Evolutionary conservation across 2,888 invertebrate genomes (phyloP), one percentile per base, ranked within the genome.

Genomic region (Hirtodrosophila histrioides): DNA sequence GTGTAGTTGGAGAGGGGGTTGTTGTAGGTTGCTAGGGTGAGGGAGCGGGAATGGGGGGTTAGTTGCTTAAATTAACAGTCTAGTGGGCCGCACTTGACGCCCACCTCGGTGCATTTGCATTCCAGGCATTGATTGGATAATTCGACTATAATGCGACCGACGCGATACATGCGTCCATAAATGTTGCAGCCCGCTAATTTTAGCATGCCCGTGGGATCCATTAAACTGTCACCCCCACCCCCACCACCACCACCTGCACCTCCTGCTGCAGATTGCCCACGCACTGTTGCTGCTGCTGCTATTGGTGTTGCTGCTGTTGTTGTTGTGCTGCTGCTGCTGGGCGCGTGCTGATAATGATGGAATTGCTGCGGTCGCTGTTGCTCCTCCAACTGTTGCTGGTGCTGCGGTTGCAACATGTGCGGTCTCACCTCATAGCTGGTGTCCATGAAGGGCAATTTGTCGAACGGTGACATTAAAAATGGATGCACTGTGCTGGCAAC

Each of bases 111-210:
- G 92, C 97, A 97, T 92, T 95, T 95, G 91, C 97, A 97, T 91
- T 96, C 95, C 75, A 95, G 93, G 91, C 97, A 97, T 10, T 95
- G 94, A 60, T 94, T 94, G 5, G 97, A 96, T 67, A 97, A 92
- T 92, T 97, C 97, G 1, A 95, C 93, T 79, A 97, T 97, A 75
- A 96, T 95, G 84, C 95, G 93, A 3, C 96, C 96, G 8, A 97
- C 95, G 24, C 95, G 93, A 91, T 97, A 97, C 95, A 97, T 97
- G 71, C 95, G 93, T 5, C 97, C 97, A 87, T 97, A 97, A 82
- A 97, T 97, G 91, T 97, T 97, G 89, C 97, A 97, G 0, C 97
- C 97, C 9, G 96, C 96, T 68, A 97, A 90, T 91, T 96, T 97
- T 43, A 96, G 91, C 50, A 95, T 91, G 35, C 95, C 94, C 10